Conservation (phyloP, 1,140 invertebrate species). For the Agrypnia vestita region DNA sequence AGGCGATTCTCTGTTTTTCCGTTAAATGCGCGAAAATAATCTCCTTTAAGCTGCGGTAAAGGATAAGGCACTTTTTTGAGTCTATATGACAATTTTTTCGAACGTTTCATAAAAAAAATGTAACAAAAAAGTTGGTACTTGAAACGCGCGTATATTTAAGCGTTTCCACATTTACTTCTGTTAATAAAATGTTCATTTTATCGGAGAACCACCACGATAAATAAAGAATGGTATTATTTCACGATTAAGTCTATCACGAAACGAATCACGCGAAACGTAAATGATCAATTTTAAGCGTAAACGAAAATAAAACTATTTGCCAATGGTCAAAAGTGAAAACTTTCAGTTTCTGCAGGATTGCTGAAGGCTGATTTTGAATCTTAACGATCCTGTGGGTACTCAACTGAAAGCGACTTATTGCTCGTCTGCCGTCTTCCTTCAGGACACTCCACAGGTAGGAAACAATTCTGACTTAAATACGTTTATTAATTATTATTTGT, state of each 20-base stretch:
- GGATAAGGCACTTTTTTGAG: too few relatives aligned
- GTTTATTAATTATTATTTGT: too few relatives aligned
- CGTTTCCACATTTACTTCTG: too few relatives aligned
- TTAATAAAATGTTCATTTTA: background rate
- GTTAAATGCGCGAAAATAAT: conserved; percentile 21
- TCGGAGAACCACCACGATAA: conserved; percentile 14
- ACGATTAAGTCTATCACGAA: background rate
- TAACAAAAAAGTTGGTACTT: background rate
- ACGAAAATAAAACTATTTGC: conserved; percentile 20
- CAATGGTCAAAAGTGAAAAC: conserved; percentile 26
- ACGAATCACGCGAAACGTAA: background rate
- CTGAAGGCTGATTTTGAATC: too few relatives aligned
- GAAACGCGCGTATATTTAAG: background rate
- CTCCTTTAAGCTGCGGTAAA: background rate
- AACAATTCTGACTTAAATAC: too few relatives aligned
- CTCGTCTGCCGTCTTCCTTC: too few relatives aligned
- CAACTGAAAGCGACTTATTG: too few relatives aligned
- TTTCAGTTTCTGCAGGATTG: conserved; percentile 4
- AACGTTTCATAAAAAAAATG: background rate
- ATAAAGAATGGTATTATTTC: conserved; percentile 12
- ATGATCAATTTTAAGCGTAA: background rate
- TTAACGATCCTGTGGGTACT: too few relatives aligned
- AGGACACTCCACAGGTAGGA: too few relatives aligned
- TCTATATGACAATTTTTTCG: background rate
- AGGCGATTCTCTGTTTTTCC: background rate